These are phyloP conservation scores for Acrobasis repandana DNA, from an alignment of 2,888 invertebrate species.

Conservation along the genomic window DNA sequence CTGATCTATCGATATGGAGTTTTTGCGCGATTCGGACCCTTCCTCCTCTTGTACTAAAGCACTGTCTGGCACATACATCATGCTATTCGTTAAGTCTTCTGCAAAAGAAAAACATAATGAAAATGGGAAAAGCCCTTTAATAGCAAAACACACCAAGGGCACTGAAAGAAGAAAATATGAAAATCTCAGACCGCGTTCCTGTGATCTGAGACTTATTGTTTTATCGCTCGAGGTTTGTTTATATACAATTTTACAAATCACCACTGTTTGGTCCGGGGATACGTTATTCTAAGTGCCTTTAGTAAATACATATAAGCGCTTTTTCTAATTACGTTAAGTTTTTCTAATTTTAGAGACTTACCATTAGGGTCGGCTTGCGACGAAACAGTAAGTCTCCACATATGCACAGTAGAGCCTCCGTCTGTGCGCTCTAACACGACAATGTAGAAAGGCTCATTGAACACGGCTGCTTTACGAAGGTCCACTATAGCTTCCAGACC, in stretches of 20 bases:
- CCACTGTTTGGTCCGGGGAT: too few species aligned
- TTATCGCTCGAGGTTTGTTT: too few species aligned
- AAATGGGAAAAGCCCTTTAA: background rate
- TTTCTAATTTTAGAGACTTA: slow-evolving; percentile 31
- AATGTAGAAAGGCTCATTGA: slow-evolving; percentile 97
- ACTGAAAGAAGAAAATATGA: background rate
- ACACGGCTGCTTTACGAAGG: slow-evolving; percentile 91
- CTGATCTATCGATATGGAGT: slow-evolving; percentile 72
- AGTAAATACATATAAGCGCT: too few species aligned
- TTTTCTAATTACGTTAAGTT: too few species aligned
- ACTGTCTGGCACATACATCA: slow-evolving; percentile 95
- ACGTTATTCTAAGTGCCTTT: too few species aligned
- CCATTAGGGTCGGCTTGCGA: slow-evolving; percentile 84
- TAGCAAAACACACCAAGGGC: too few species aligned
- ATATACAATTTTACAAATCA: too few species aligned
- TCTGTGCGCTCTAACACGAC: slow-evolving; percentile 94
- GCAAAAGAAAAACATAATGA: slow-evolving; percentile 33
- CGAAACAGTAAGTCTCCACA: slow-evolving; percentile 97
- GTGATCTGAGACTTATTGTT: too few species aligned
- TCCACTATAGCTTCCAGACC: slow-evolving; percentile 95
- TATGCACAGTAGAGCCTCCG: slow-evolving; percentile 93
- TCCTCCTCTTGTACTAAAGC: slow-evolving; percentile 92
- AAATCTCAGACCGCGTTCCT: too few species aligned
- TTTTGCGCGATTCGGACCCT: slow-evolving; percentile 80
- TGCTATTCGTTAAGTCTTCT: slow-evolving; percentile 88